Evolutionary conservation across 92 coral and sea anemone genomes (phyloP), one percentile per base, ranked within the genome.

Genomic region (Siderastrea siderea): DNA sequence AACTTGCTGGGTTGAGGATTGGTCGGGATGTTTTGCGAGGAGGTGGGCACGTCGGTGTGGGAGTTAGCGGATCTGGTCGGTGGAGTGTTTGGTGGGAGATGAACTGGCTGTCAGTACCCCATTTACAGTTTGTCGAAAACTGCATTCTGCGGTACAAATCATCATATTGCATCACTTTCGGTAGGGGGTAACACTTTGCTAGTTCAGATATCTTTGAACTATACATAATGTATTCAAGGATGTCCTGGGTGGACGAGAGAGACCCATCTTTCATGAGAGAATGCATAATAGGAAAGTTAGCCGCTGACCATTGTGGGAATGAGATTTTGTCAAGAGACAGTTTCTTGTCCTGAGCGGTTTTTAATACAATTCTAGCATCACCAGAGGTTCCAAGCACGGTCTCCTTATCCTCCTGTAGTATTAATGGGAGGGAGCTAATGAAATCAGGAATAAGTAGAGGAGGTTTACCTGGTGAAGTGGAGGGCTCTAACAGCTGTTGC

Each of bases 291-390:
- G 63, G 61, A 16, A 79, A 17, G 48, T 79, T 79, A 63, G 83
- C 83, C 47, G 83, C 72, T 48, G 71, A 78, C 83, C 72, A 47
- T 47, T 61, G 83, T 1, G 83, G 71, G 12, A 78, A 78, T 47
- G 83, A 78, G n/a, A 78, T 78, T 78, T 78, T 62, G 58, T 78
- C 83, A 62, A 78, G 83, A 2, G 60, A 63, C 3, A 11, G 83
- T 47, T 78, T 78, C 72, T 63, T 62, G 8, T 78, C 83, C 17
- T 78, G 71, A 15, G 82, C 13, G 71, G 83, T 15, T 78, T 78
- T 78, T 64, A 78, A 78, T 11, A 77, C 5, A 7, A 58, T 78
- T 64, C 7, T 47, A 3, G 62, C 83, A 12, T 78, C 83, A 16
- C 49, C 48, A 1, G 82, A 77, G 55, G 58, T 77, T 77, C 70